Percentiles rank a stretch among this genome's conserved stretches.
Evolutionary conservation across 2,797 vertebrate genomes (phyloP).

Genomic region (Cyprinella venusta): DNA sequence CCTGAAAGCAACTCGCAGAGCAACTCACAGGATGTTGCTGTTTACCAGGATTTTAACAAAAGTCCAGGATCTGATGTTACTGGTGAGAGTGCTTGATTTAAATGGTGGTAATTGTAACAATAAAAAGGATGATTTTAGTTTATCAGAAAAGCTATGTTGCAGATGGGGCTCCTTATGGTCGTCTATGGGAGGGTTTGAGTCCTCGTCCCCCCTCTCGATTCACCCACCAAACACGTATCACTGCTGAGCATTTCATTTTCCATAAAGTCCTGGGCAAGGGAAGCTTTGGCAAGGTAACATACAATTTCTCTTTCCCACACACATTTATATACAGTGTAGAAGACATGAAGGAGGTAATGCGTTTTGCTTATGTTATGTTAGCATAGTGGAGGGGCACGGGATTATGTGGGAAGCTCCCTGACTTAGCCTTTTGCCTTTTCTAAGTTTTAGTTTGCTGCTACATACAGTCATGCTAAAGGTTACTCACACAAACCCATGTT

Average conservation of each 20-base stretch:
- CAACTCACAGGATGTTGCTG: slow-evolving; percentile 78
- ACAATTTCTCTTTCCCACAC: not conserved
- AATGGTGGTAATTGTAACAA: not conserved
- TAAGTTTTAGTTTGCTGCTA: not conserved
- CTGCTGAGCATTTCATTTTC: slow-evolving; percentile 88
- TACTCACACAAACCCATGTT: not conserved
- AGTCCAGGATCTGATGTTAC: slow-evolving; percentile 71
- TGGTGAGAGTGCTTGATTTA: slow-evolving; percentile 63
- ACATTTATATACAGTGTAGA: not conserved
- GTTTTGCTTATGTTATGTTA: not conserved
- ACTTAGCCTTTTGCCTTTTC: not conserved
- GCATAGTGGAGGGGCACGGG: not conserved
- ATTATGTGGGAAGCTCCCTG: not conserved
- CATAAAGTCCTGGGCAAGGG: slow-evolving; percentile 98
- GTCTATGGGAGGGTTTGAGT: slow-evolving; percentile 86
- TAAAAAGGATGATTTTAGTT: not conserved
- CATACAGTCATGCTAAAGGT: not conserved
- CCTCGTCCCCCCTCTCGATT: slow-evolving; percentile 72
- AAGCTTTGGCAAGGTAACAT: slow-evolving; percentile 96
- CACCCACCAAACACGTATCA: slow-evolving; percentile 80
- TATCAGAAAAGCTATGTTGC: slow-evolving; percentile 42
- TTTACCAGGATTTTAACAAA: slow-evolving; percentile 91
- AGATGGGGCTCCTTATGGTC: slow-evolving; percentile 83
- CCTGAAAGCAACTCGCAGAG: slow-evolving; percentile 80
- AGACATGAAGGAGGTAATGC: not conserved